Evolutionary conservation across 2,888 invertebrate genomes (phyloP), one percentile per base, ranked within the genome.

Genomic region (Halictus quadricinctus): DNA sequence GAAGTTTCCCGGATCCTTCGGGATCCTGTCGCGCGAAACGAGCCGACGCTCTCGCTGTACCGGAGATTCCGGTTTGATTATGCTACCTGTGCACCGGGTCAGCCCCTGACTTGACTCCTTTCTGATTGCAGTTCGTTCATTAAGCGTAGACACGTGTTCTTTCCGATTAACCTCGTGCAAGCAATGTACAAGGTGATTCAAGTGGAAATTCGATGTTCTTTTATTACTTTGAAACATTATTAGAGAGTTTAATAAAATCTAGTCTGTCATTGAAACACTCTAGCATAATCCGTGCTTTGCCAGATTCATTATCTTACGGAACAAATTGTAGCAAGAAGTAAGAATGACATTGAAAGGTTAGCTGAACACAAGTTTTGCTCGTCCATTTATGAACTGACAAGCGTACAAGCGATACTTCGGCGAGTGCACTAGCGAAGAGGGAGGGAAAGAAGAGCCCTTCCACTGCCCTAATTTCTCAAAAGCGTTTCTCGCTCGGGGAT

Each of bases 61-160:
- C 78, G 25, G 75, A 83, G 78, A 84, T 84, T 84, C 75, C 79
- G 75, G 66, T 66, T 66, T 66, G 66, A 66, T 66, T 66, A 66
- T 29, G 36, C 66, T 29, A 36, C 66, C 66, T 66, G 54, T n/a
- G 54, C 21, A n/a, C 54, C 54, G 54, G 54, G n/a, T 54, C 54
- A 54, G 54, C n/a, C n/a, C 54, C 54, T n/a, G 10, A 54, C 21
- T n/a, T 54, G 10, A 21, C 54, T 54, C 10, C 54, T 54, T 10
- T 54, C 54, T 54, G 21, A 10, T 1, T 0, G 3, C 10, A 21
- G 21, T 54, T 21, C 54, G 8, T 54, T 54, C 54, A n/a, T n/a
- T n/a, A 10, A 54, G 21, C 0, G 8, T 3, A 54, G n/a, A 21
- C 54, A n/a, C 54, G n/a, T 54, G 21, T 18, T 21, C 21, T 54